phyloP scores from a whole-genome alignment of 1,140 invertebrate genomes.

The Acromyrmex charruanus region DNA sequence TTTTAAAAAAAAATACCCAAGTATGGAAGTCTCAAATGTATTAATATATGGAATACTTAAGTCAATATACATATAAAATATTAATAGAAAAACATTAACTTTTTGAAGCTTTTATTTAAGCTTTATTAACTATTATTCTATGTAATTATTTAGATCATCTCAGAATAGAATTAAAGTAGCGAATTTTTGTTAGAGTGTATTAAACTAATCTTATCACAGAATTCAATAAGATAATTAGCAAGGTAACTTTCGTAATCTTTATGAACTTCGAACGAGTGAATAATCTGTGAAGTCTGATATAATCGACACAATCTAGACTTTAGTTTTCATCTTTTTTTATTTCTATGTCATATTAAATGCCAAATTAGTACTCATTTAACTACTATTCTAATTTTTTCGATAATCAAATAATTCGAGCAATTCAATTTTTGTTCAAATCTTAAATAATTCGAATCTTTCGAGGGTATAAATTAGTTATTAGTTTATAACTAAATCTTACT shows the following conservation, averaged over 20 bases:
- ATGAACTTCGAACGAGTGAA: slow-evolving; percentile 13
- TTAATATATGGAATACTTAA: neutral
- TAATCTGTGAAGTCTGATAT: neutral
- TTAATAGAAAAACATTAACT: neutral
- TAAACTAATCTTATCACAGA: slow-evolving; percentile 48
- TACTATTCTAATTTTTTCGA: neutral
- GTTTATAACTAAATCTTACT: neutral
- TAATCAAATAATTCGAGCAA: neutral
- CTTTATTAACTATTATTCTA: neutral
- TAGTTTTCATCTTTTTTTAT: slow-evolving; percentile 28
- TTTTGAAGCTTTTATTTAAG: neutral
- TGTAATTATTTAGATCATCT: neutral
- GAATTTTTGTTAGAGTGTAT: neutral
- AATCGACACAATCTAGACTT: slow-evolving; percentile 13
- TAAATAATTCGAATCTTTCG: neutral
- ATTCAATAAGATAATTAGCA: neutral
- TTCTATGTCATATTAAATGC: neutral
- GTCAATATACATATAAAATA: neutral
- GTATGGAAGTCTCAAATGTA: neutral
- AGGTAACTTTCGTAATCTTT: slow-evolving; percentile 24
- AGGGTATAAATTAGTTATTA: neutral
- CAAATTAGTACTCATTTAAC: neutral
- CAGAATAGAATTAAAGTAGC: neutral
- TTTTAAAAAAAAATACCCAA: no score
- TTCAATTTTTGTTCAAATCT: neutral